Evolutionary conservation across 2,888 invertebrate genomes (phyloP), one percentile per base, ranked within the genome.

Genomic region (Philereme vetulata): DNA sequence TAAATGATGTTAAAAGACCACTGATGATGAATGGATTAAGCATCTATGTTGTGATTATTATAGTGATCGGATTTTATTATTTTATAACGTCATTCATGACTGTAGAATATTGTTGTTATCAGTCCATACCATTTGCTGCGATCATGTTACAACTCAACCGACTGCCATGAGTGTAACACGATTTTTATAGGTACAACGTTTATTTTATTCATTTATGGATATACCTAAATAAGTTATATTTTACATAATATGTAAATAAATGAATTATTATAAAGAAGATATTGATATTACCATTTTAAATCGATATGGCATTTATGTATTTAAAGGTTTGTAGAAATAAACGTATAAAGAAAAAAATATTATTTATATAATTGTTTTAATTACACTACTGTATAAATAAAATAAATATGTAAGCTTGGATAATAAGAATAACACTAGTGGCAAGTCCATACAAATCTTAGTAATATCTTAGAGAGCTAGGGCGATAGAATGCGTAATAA

Each of bases 401-500:
- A 58, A 50, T 60, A 56, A 61, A 64, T 68, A 64, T 67, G 51
- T 51, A 53, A 72, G 6, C 44, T 44, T 38, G 7, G 60, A 59
- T 56, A 52, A 47, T 64, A 21, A 21, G 21, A 21, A 21, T 62
- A 55, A 4, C 10, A 58, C 33, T 62, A 61, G 58, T 65, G 67
- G 68, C 68, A 70, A 72, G 67, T 62, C 67, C 63, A 61, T 57
- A 61, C 50, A 57, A 61, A 58, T 64, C 48, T 64, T 79, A 88
- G 72, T 83, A 88, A 77, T 76, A 88, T 75, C 84, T 80, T 79
- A 89, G 85, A 86, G 86, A 88, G 84, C 87, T 84, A 64, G 86
- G 87, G 10, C 78, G 79, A 67, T 86, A 67, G 56, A 75, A 87
- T 59, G 77, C 65, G 53, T 85, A 86, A 60, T 85, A 85, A 4